A percentile compares a stretch with the other conserved stretches of the same genome.
Evolutionary conservation across 2,113 vertebrate species (phyloP).

Genomic region (Gobio gobio): DNA sequence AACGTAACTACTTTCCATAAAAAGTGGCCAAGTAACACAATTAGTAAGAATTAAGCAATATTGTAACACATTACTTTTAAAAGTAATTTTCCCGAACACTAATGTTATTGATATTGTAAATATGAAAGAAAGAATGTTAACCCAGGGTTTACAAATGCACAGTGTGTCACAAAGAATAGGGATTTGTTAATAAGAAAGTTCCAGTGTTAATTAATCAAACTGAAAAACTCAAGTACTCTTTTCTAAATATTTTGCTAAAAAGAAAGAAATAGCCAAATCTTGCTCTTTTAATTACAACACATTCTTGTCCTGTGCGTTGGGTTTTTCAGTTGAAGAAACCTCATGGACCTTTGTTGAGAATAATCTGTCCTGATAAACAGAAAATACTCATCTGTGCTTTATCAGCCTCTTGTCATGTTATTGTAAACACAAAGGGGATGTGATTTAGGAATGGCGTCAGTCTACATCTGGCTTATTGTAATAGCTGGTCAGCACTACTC

Average conservation of each 20-base stretch:
- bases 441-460: constrained; percentile 14
- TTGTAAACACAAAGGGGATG: constrained; percentile 19
- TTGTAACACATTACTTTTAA: too few species aligned
- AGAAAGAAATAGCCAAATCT: neutral
- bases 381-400: constrained; percentile 19
- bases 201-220: neutral
- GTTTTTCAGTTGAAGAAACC: neutral
- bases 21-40: too few species aligned
- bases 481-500: neutral
- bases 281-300: neutral
- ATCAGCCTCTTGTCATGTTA: constrained; percentile 29
- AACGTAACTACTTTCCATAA: too few species aligned
- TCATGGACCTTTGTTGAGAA: neutral
- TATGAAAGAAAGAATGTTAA: neutral
- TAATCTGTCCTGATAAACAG: constrained; percentile 13
- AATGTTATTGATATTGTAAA: neutral
- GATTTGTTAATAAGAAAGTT: neutral
- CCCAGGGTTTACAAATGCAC: neutral
- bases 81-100: too few species aligned
- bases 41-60: too few species aligned
- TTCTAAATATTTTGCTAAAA: neutral
- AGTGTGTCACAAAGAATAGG: neutral
- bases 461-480: constrained; percentile 35
- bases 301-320: neutral
- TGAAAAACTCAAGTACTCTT: neutral